A percentile compares a stretch with the other conserved stretches of the same genome.
Evolutionary conservation across 2,888 invertebrate species (phyloP).

Genomic region (Biston betularia): DNA sequence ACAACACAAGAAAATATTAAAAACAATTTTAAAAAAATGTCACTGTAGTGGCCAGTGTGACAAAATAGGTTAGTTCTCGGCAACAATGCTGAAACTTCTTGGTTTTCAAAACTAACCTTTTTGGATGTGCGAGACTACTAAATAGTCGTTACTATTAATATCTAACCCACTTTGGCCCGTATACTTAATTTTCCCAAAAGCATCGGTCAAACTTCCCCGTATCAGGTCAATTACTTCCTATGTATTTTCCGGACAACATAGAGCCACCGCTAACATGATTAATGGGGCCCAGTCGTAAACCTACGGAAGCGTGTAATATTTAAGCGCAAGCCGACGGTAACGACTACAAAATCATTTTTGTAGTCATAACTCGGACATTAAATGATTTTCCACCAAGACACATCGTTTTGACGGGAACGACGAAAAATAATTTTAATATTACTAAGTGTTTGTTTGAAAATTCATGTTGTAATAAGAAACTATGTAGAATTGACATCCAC

Average conservation of each 20-base stretch:
- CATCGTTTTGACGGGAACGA: no score
- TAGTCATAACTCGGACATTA: conserved; percentile 5
- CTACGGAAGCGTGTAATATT: conserved; percentile 51
- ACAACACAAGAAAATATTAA: no score
- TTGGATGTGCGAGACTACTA: no score
- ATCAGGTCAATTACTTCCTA: conserved; percentile 47
- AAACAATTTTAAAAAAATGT: no score
- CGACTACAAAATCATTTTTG: conserved; percentile 29
- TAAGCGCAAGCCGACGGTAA: conserved; percentile 47
- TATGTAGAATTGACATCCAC: no score
- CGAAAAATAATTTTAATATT: no score
- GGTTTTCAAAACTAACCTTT: no score
- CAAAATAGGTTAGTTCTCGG: no score
- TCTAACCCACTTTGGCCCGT: conserved; percentile 12
- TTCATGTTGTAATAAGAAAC: no score
- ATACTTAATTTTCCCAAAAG: conserved; percentile 40
- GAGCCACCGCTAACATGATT: conserved; percentile 48
- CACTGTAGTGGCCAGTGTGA: no score
- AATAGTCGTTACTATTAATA: background rate
- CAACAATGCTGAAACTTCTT: no score
- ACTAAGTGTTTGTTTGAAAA: no score
- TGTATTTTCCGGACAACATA: conserved; percentile 43
- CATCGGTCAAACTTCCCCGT: conserved; percentile 37
- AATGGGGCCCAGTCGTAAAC: conserved; percentile 50
- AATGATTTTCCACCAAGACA: background rate